phyloP scores from a whole-genome alignment of 2,888 invertebrate genomes.

The Phania funesta region DNA sequence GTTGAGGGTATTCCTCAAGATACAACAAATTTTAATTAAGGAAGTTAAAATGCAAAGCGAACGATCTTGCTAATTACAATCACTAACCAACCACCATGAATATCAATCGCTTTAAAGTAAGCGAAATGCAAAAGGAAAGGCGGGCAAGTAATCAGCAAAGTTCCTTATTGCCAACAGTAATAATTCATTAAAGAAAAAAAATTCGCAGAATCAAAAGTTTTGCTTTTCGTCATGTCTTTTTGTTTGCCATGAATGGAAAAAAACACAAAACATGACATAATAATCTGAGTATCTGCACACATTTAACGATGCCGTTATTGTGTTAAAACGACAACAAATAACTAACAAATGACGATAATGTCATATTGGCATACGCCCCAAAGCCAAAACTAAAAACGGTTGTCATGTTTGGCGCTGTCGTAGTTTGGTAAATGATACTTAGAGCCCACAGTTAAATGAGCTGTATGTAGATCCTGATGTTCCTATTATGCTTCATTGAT shows the following conservation, averaged over 20 bases:
- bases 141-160: slow-evolving; percentile 5
- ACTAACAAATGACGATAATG: slow-evolving; percentile 59
- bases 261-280: slow-evolving; percentile 50
- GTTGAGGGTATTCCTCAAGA: slow-evolving; percentile 20
- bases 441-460: slow-evolving; percentile 49
- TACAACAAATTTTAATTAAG: slow-evolving; percentile 19
- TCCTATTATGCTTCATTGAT: slow-evolving; percentile 20
- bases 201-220: slow-evolving; percentile 22
- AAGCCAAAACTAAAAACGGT: slow-evolving; percentile 64
- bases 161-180: slow-evolving; percentile 22
- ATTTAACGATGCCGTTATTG: slow-evolving; percentile 58
- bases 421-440: slow-evolving; percentile 56
- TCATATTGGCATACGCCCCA: slow-evolving; percentile 65
- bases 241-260: slow-evolving; percentile 23
- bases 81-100: slow-evolving; percentile 58
- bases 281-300: slow-evolving; percentile 12
- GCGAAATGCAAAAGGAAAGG: not conserved
- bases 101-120: not conserved
- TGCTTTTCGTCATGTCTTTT: not conserved
- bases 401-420: slow-evolving; percentile 64
- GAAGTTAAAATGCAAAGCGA: slow-evolving; percentile 40
- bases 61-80: slow-evolving; percentile 60
- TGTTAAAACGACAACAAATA: slow-evolving; percentile 46
- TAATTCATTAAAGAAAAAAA: slow-evolving; percentile 37
- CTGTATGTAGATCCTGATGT: slow-evolving; percentile 32